A percentile compares a stretch with the other conserved stretches of the same genome.
Conservation (phyloP, 2,888 invertebrate genomes). For the Phorcus lineatus region DNA sequence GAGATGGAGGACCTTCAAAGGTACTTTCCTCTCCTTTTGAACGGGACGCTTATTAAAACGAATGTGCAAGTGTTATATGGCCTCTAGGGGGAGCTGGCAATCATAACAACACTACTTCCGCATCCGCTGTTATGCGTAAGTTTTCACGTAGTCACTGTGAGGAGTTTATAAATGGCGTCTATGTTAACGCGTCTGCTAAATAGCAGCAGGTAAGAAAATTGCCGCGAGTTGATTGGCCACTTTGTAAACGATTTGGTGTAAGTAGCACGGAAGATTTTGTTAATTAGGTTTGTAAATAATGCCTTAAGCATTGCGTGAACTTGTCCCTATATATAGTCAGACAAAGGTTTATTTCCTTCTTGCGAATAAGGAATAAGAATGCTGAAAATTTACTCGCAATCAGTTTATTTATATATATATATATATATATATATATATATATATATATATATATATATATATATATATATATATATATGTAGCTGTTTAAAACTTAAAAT, state of each 20-base stretch:
- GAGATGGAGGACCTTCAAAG: neutral
- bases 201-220: neutral
- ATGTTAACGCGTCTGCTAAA: neutral
- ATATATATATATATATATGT: too few relatives aligned
- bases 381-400: too few relatives aligned
- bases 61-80: conserved; percentile 6
- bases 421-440: too few relatives aligned
- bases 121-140: neutral
- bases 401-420: too few relatives aligned
- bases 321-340: too few relatives aligned
- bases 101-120: neutral
- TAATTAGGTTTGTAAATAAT: neutral
- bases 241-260: neutral
- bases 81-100: neutral
- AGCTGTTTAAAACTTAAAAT: too few relatives aligned
- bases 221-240: neutral
- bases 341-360: too few relatives aligned
- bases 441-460: too few relatives aligned
- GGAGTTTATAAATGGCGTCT: neutral
- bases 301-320: neutral
- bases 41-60: neutral
- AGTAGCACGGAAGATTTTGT: neutral
- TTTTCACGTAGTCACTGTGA: neutral
- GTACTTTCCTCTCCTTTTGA: neutral
- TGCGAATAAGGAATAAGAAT: too few relatives aligned